Evolutionary conservation across 2,888 invertebrate species (phyloP).

Genomic region (Amaurobius ferox): DNA sequence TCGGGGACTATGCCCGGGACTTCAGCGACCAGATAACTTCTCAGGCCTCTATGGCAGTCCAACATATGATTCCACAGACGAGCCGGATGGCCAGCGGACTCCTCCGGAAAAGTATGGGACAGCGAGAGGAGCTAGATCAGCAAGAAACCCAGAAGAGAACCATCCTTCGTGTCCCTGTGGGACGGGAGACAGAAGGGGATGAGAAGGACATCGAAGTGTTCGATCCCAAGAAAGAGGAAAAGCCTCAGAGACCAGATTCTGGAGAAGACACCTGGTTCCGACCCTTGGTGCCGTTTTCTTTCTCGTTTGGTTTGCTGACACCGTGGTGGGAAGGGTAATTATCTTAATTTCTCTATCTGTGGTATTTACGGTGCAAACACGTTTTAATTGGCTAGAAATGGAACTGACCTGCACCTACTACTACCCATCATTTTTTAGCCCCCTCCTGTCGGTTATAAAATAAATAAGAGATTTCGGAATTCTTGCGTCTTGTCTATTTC

Average conservation of each 20-base stretch:
- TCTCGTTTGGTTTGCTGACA: constrained; percentile 47
- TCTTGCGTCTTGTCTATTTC: too few species aligned
- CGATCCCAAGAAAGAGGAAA: constrained; percentile 2
- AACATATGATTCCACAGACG: constrained; percentile 32
- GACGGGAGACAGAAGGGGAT: constrained; percentile 50
- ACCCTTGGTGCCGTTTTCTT: constrained; percentile 40
- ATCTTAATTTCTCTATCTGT: constrained; percentile 70
- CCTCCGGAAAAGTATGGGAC: not conserved
- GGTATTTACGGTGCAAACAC: too few species aligned
- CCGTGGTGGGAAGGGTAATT: constrained; percentile 80
- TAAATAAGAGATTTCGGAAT: too few species aligned
- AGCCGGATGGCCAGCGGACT: constrained; percentile 15
- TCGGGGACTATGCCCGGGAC: constrained; percentile 47
- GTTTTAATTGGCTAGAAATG: not conserved
- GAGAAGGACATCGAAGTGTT: constrained; percentile 39
- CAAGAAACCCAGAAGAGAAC: not conserved
- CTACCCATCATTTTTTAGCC: too few species aligned
- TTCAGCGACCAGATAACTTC: constrained; percentile 26
- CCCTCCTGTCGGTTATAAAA: too few species aligned
- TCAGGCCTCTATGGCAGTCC: constrained; percentile 43
- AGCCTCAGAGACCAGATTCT: not conserved
- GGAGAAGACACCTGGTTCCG: not conserved
- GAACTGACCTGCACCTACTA: too few species aligned
- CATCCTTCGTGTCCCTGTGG: constrained; percentile 33
- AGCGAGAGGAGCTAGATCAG: not conserved